Percentiles rank a stretch among this genome's conserved stretches.
phyloP scores from a whole-genome alignment of 2,113 vertebrate species.

The Bubalus kerabau region DNA sequence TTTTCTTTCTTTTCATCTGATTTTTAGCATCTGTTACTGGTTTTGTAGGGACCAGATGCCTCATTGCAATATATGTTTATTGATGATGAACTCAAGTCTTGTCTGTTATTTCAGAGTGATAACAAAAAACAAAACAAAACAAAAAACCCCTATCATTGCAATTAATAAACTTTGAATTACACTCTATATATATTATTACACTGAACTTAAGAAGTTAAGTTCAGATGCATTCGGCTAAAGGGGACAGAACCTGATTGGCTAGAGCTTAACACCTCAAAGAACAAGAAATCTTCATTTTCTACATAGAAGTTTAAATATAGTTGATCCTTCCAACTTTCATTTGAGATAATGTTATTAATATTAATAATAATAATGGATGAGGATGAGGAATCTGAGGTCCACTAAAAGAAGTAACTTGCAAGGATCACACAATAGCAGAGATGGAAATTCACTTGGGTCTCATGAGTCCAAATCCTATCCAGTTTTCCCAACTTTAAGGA shows the following conservation, averaged over 20 bases:
- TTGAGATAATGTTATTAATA: background rate
- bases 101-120: background rate
- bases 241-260: conserved; percentile 67
- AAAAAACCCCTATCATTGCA: background rate
- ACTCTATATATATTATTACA: background rate
- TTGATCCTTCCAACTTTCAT: background rate
- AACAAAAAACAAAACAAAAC: background rate
- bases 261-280: conserved; percentile 78
- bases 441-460: background rate
- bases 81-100: background rate
- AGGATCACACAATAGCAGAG: background rate
- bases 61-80: background rate
- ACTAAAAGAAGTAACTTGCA: background rate
- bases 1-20: background rate
- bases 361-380: background rate
- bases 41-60: background rate
- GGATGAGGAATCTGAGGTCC: background rate
- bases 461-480: background rate
- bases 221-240: conserved; percentile 39
- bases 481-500: background rate
- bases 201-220: conserved; percentile 54
- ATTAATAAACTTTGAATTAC: background rate
- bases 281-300: conserved; percentile 73
- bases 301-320: conserved; percentile 60
- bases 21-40: background rate